These are phyloP conservation scores for Elmis aenea DNA, from an alignment of 2,888 invertebrate genomes.

Conservation along the genomic window DNA sequence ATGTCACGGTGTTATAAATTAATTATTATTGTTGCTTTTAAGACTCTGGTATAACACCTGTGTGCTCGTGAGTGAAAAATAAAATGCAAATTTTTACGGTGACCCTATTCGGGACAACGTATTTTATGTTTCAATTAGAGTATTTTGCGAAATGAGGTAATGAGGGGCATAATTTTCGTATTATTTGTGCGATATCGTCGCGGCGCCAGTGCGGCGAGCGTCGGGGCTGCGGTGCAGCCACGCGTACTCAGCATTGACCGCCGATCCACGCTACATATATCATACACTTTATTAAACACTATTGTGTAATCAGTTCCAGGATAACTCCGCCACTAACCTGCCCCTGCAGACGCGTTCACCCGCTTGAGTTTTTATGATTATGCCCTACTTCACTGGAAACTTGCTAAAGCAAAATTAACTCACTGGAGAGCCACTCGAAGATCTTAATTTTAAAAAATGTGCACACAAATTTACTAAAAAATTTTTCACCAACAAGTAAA, in stretches of 20 bases:
- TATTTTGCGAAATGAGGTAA: slow-evolving; percentile 22
- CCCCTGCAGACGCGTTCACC: slow-evolving; percentile 13
- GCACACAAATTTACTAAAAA: too few relatives aligned
- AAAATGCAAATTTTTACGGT: too few relatives aligned
- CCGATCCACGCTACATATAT: slow-evolving; percentile 27
- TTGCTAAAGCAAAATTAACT: too few relatives aligned
- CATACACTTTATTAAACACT: slow-evolving; percentile 28
- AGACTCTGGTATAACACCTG: too few relatives aligned
- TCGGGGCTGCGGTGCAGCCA: slow-evolving; percentile 19
- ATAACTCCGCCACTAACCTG: slow-evolving; percentile 14
- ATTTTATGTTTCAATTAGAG: slow-evolving; percentile 18
- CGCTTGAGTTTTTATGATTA: slow-evolving; percentile 8
- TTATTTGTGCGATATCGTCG: slow-evolving; percentile 22
- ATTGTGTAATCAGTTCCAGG: slow-evolving; percentile 25
- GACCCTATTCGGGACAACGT: too few relatives aligned
- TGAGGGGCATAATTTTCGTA: slow-evolving; percentile 26
- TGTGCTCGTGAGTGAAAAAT: too few relatives aligned
- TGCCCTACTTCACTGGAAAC: slow-evolving; percentile 4
- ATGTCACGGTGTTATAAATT: too few relatives aligned
- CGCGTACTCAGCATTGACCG: slow-evolving; percentile 21
- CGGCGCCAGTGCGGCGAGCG: slow-evolving; percentile 23
- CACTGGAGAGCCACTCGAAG: too few relatives aligned
- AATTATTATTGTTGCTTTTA: too few relatives aligned
- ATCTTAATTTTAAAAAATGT: too few relatives aligned
- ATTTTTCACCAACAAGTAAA: too few relatives aligned